A percentile compares a stretch with the other conserved stretches of the same genome.
These are phyloP conservation scores for Scaptodrosophila lebanonensis DNA, from an alignment of 1,140 invertebrate genomes.

Conservation along the genomic window DNA sequence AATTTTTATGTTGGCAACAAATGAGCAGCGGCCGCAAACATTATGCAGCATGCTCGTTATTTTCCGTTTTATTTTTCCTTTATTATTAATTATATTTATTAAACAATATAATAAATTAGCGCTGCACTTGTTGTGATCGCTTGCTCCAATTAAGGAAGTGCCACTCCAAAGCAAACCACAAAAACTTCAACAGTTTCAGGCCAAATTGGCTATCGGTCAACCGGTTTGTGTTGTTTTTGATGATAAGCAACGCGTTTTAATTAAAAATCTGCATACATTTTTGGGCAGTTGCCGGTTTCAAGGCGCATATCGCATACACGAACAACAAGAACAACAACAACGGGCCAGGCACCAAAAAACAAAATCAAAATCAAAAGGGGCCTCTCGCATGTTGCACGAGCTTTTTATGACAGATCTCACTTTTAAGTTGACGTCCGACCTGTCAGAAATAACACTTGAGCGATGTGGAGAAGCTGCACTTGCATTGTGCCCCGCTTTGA, in stretches of 20 bases:
- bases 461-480: slow-evolving; percentile 41
- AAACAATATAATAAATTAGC: slow-evolving; percentile 72
- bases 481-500: slow-evolving; percentile 54
- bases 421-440: slow-evolving; percentile 64
- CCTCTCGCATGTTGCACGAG: slow-evolving; percentile 17
- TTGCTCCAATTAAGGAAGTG: slow-evolving; percentile 72
- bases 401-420: slow-evolving; percentile 74
- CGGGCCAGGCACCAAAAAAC: slow-evolving; percentile 39
- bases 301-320: slow-evolving; percentile 1
- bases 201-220: slow-evolving; percentile 66
- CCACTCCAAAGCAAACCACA: slow-evolving; percentile 47
- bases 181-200: slow-evolving; percentile 41
- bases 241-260: slow-evolving; percentile 62
- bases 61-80: slow-evolving; percentile 28
- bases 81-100: slow-evolving; percentile 61
- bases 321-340: neutral
- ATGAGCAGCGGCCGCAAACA: slow-evolving; percentile 19
- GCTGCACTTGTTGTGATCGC: slow-evolving; percentile 64
- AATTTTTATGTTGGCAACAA: slow-evolving; percentile 55
- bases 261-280: slow-evolving; percentile 74
- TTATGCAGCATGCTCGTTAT: neutral
- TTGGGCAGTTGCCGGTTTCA: slow-evolving; percentile 50
- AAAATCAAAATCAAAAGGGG: slow-evolving; percentile 68
- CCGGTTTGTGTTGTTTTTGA: slow-evolving; percentile 53
- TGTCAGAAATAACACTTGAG: slow-evolving; percentile 72